A percentile compares a stretch with the other conserved stretches of the same genome.
Evolutionary conservation across 30 jellyfish, hydroid and myxozoan genomes (phyloP).

Genomic region (Cassiopea xamachana): DNA sequence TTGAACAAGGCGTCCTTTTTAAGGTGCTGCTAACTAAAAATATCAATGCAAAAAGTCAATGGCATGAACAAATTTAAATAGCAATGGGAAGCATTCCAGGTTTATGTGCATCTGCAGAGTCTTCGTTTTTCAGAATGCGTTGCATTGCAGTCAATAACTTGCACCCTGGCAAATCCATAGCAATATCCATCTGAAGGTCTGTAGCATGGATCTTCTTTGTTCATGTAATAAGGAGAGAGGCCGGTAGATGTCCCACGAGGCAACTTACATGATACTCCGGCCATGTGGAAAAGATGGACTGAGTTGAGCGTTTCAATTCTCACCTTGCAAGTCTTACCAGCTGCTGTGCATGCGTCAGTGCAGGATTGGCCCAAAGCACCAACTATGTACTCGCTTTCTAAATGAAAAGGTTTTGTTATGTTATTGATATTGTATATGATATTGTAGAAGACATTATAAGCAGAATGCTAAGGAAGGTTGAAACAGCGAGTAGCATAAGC

Average conservation of each 20-base stretch:
- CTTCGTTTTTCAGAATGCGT: neutral
- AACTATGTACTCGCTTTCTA: conserved; percentile 2
- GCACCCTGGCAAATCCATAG: conserved; percentile 11
- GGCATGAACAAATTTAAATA: no score
- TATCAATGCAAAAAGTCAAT: no score
- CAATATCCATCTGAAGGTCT: neutral
- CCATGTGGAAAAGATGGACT: conserved; percentile 18
- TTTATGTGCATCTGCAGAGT: conserved; percentile 14
- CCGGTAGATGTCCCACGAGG: neutral
- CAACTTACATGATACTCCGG: conserved; percentile 44
- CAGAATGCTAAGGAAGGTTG: no score
- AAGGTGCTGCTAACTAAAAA: no score
- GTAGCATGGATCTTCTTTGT: conserved; percentile 23
- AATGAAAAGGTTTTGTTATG: neutral
- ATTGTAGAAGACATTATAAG: no score
- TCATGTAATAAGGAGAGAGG: conserved; percentile 6
- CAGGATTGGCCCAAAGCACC: conserved; percentile 8
- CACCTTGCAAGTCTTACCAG: conserved; percentile 25
- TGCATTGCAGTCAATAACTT: neutral
- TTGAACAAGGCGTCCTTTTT: no score
- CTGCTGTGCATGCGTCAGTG: neutral
- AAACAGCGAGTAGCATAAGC: no score
- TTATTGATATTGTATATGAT: no score
- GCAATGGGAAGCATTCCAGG: neutral
- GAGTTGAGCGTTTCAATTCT: conserved; percentile 34